Base-by-base conservation (phyloP, 2,797 vertebrate genomes). In the Scyliorhinus canicula region DNA sequence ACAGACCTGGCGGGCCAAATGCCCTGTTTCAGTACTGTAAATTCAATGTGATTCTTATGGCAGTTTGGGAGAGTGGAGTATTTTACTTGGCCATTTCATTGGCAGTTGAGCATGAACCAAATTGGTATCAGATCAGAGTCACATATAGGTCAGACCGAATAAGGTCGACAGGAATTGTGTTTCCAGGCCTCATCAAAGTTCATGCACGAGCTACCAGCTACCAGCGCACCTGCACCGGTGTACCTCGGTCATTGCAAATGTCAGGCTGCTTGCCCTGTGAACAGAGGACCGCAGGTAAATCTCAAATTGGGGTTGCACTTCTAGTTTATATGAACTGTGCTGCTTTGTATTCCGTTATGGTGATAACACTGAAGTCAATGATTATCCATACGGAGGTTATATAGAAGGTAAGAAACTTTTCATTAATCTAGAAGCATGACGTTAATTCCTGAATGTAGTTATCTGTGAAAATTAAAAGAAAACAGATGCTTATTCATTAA, bases 401-500 rank as follows among this genome's bases (percentile, higher is more conserved):
- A 44, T 82, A 12, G 65, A 93, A 71, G 16, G 11, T 19, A 52
- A 67, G 28, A 50, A 47, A 93, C 40, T 69, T 93, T 71, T 52
- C n/a, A 67, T 93, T 69, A 50, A 69, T 93, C 91, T 93, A n/a
- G 50, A 94, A 94, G 67, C 14, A 50, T 19, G 67, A 94, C 71
- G 74, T 71, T 94, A 94, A 74, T 74, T 50, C 31, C 93, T 52
- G 67, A 69, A 94, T 94, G 47, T 94, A 94, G 65, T 69, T 94
- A 74, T 94, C 93, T 94, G 67, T 19, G 47, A 35, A 94, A 94
- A 94, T 94, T 94, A 94, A 94, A 94, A 94, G 67, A 50, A 94
- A 71, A 71, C 93, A 94, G 93, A 71, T 94, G 67, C 93, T 50
- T 94, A 94, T 74, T 94, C 67, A 94, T 94, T 94, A 94, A 94